A percentile compares a stretch with the other conserved stretches of the same genome.
Conservation (phyloP, 2,797 vertebrate genomes). For the Enteromius afrohamiltoni region DNA sequence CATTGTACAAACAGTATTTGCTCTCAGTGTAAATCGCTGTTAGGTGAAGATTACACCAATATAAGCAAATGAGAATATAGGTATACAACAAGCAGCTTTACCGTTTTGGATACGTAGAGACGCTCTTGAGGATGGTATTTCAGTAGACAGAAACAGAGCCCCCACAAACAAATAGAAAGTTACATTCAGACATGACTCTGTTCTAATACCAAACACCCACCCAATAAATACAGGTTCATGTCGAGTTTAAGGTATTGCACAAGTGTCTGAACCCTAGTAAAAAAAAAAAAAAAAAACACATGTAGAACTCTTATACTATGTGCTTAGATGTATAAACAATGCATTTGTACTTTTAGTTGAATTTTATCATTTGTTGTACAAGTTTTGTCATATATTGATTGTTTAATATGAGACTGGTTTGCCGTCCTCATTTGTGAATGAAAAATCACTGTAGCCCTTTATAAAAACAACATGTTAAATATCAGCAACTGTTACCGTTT, state of each 20-base stretch:
- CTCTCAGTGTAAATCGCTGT: neutral
- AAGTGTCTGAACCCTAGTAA: neutral
- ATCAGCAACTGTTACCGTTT: too few species aligned
- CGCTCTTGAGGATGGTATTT: neutral
- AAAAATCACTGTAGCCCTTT: slow-evolving; percentile 3
- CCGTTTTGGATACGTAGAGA: neutral
- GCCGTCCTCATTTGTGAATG: neutral
- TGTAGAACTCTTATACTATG: neutral
- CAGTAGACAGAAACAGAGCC: neutral
- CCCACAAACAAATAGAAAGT: neutral
- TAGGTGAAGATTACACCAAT: neutral
- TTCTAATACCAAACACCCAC: neutral
- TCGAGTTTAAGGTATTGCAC: neutral
- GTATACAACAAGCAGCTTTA: neutral
- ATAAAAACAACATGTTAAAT: neutral
- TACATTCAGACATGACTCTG: neutral
- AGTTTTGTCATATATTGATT: neutral
- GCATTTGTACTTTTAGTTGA: neutral
- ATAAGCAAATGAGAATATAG: neutral
- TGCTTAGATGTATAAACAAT: neutral
- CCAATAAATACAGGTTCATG: neutral
- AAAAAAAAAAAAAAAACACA: neutral
- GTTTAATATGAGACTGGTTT: slow-evolving; percentile 8
- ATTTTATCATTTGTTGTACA: neutral
- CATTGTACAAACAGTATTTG: neutral